Base-by-base conservation (phyloP, 2,888 invertebrate genomes). In the Zaprionus obscuricornis region DNA sequence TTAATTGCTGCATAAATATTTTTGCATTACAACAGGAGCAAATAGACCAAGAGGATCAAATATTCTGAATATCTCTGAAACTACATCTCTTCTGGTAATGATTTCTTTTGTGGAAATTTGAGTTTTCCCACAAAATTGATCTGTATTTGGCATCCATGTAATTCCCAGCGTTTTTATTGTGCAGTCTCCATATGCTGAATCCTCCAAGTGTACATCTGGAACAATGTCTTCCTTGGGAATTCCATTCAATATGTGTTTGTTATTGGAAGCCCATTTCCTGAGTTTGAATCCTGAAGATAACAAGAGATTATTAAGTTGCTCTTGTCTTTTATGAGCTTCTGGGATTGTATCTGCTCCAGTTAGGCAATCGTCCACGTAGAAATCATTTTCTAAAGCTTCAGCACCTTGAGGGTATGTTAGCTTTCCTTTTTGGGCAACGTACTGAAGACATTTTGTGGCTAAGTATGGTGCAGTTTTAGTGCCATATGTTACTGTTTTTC, bases 31-130 rank as follows among this genome's bases (percentile, higher is more conserved):
- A 11, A 65, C 42, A 29, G 55, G 47, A 10, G n/a, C 36, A 16
- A 65, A 10, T 16, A 60, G 10, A 6, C 56, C 56, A 3, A 71
- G 16, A 18, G 59, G 56, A 33, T 66, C 57, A 36, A 57, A 66
- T 10, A 24, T 36, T 17, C 13, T n/a, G 20, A 13, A 11, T 2
- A 39, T 7, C 20, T 39, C 22, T 5, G 22, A 22, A 5, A 4
- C 4, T 22, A 22, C 7, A 5, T 22, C 7, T 5, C 22, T 4
- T 22, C 7, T 22, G 4, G 22, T 22, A 22, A 22, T 22, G 4
- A 5, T 22, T 22, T 4, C 7, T 22, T 4, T 5, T 7, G 22
- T 22, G 22, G 4, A 5, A 22, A 7, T 7, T 7, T 22, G 22
- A 7, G 22, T 22, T 4, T 7, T 4, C 4, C 22, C 22, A 22